Evolutionary conservation across 2,113 vertebrate genomes (phyloP), one percentile per base, ranked within the genome.

Genomic region (Xiphophorus hellerii): DNA sequence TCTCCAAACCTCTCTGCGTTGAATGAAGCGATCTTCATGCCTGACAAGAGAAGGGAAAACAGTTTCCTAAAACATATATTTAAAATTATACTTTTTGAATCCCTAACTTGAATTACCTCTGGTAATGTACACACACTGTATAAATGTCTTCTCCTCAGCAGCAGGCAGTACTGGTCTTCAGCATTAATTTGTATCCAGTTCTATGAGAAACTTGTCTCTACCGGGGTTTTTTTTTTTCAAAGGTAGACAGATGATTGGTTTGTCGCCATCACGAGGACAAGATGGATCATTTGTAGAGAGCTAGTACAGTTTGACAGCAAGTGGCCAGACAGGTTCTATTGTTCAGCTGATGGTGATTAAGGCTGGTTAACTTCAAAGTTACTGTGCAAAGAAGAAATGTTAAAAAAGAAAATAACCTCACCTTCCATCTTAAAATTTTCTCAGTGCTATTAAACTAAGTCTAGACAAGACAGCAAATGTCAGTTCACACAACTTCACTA

Each of bases 1-100:
- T 73, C 6, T 48, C 85, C 85, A 80, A 89, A 90, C 73, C 78
- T 76, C 42, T 86, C 86, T 0, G 80, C 69, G 7, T 89, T 90
- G 65, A 92, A 92, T 2, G 79, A 74, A 35, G 85, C 86, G 20
- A 88, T 89, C 65, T 86, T 91, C 88, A 93, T 91, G 8, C 42
- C 77, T 84, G 64, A 71, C 15, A 62, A 29, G 27, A 48, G 62
- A 31, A 67, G 2, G 39, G 5, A 4, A 5, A 11, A 66, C 4
- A 62, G 37, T 14, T 28, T 5, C 35, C 1, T 51, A 13, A 61
- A 5, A 48, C 6, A 39, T n/a, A 25, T 2, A 20, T n/a, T 9
- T 25, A n/a, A 58, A 58, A 17, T n/a, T 12, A 61, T 1, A 25
- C 51, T 58, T 6, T 61, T n/a, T 20, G 1, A 66, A 17, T 48